These are phyloP conservation scores for Ptychochromis oligacanthus DNA, from an alignment of 2,113 vertebrate species.

Conservation along the genomic window DNA sequence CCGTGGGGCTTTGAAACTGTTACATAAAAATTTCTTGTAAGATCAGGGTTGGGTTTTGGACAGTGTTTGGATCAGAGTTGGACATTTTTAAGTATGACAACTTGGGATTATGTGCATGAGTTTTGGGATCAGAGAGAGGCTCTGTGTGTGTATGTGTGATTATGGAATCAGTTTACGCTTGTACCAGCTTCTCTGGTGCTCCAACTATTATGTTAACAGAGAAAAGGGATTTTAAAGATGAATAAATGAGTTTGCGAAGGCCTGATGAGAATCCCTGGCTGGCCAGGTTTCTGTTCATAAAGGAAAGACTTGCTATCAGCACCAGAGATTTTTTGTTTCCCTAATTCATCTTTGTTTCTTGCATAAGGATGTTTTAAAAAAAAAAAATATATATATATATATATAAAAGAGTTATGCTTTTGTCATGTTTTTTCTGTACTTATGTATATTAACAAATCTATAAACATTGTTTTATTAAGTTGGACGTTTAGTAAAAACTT, in stretches of 20 bases:
- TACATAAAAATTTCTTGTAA: not conserved
- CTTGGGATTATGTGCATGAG: slow-evolving; percentile 24
- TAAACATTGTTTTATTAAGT: slow-evolving; percentile 67
- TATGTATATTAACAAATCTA: slow-evolving; percentile 74
- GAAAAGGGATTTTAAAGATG: slow-evolving; percentile 32
- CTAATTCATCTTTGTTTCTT: slow-evolving; percentile 39
- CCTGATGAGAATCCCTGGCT: slow-evolving; percentile 73
- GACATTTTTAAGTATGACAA: slow-evolving; percentile 33
- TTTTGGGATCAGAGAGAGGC: slow-evolving; percentile 13
- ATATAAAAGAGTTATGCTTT: slow-evolving; percentile 64
- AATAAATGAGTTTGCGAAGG: slow-evolving; percentile 34
- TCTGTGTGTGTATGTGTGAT: not conserved
- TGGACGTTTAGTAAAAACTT: not conserved
- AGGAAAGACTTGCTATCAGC: slow-evolving; percentile 35
- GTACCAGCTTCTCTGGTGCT: slow-evolving; percentile 1
- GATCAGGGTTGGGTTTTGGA: not conserved
- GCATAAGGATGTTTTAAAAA: slow-evolving; percentile 68
- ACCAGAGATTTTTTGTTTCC: slow-evolving; percentile 14
- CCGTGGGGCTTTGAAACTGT: slow-evolving; percentile 12
- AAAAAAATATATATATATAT: no score
- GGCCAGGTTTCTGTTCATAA: slow-evolving; percentile 74
- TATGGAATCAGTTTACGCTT: not conserved
- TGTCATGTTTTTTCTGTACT: slow-evolving; percentile 54
- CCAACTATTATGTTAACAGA: not conserved
- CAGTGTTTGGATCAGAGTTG: slow-evolving; percentile 2